Percentiles rank a stretch among this genome's conserved stretches.
These are phyloP conservation scores for Lagorchestes hirsutus DNA, from an alignment of 2,797 vertebrate species.

Conservation along the genomic window DNA sequence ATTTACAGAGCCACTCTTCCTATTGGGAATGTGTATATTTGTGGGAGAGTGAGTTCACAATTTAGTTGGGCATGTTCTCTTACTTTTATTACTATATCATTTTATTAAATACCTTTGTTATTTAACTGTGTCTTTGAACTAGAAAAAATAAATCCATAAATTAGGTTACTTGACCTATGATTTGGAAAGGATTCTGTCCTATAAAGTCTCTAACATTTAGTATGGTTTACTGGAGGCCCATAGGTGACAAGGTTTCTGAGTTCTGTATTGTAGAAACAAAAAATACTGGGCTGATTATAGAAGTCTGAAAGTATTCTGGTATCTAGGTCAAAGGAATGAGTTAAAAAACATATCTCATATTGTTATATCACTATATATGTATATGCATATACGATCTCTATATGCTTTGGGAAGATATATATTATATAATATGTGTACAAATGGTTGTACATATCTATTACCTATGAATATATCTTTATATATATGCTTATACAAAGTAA, in stretches of 20 bases:
- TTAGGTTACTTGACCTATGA: neutral
- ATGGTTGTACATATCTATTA: neutral
- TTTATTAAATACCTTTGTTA: neutral
- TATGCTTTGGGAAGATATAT: neutral
- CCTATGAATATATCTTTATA: no score
- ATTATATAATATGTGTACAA: neutral
- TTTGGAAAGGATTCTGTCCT: neutral
- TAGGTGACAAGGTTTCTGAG: neutral
- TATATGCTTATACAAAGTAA: no score
- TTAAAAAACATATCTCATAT: neutral
- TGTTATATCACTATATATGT: neutral
- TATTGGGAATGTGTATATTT: neutral
- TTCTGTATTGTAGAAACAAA: neutral
- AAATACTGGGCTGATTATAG: neutral
- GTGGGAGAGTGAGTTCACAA: neutral
- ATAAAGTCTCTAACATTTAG: neutral
- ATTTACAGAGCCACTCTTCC: neutral
- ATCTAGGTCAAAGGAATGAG: neutral
- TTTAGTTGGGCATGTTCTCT: neutral
- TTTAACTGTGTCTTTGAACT: neutral
- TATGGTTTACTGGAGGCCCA: neutral
- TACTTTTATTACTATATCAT: neutral
- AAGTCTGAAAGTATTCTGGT: neutral
- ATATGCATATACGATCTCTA: neutral
- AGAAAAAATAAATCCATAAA: neutral